Evolutionary conservation across 2,113 vertebrate genomes (phyloP), one percentile per base, ranked within the genome.

Genomic region (Isurus oxyrinchus): DNA sequence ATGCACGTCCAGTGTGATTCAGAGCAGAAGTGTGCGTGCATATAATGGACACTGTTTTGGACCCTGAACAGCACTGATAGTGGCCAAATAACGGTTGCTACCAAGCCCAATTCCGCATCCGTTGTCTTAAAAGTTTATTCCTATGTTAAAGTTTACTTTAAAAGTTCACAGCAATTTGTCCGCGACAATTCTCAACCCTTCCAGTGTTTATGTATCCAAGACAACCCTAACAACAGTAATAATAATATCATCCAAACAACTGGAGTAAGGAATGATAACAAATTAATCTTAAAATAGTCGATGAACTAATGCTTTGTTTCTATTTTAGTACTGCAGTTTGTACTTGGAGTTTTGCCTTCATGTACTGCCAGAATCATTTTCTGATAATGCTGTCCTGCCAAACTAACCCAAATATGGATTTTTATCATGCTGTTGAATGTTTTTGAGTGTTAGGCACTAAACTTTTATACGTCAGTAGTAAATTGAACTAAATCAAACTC

Each of bases 211-310:
- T 2, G 27, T 90, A 31, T 55, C 27, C 23, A 25, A 44, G 23
- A 53, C 21, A 14, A 35, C 76, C 10, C 35, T 40, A 87, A 53
- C 16, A 23, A 87, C 44, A 53, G 84, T 1, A 31, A 7, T 13
- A 11, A 35, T 5, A 31, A 91, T 44, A 87, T 91, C 27, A 35
- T 59, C 53, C 27, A 91, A 91, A 55, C 55, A 35, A 59, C 25
- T 59, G 55, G 6, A 59, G 16, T 11, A 91, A 91, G 31, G 55
- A 91, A 59, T 91, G 88, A 61, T 61, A n/a, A 84, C 81, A 81
- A 61, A 91, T 91, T 91, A 16, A 91, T 91, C 88, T n/a, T 91
- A 91, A 91, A 91, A 91, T 57, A 91, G 87, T 27, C 49, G 57
- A 57, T 31, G 25, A 91, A 57, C 88, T 16, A 35, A 40, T 40